phyloP scores from a whole-genome alignment of 2,113 vertebrate genomes.

The Antechinus stuartii region DNA sequence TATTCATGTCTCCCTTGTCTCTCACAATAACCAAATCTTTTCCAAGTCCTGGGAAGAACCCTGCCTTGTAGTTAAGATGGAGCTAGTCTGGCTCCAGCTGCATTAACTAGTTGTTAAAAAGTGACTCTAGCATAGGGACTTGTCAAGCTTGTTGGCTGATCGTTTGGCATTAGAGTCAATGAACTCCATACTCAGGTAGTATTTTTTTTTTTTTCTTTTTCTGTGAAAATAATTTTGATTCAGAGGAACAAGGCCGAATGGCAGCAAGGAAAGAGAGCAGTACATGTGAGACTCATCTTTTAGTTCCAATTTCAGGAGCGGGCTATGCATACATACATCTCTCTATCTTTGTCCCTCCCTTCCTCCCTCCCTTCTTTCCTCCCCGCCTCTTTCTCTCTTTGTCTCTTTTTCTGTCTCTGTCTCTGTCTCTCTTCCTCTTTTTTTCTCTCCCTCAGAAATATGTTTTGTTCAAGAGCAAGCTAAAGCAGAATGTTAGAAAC shows the following conservation, averaged over 20 bases:
- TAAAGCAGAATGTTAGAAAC: conserved; percentile 14
- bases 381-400: neutral
- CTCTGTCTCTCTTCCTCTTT: neutral
- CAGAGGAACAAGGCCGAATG: neutral
- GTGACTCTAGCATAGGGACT: neutral
- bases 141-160: neutral
- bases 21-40: neutral
- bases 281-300: neutral
- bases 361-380: too few relatives aligned
- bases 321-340: neutral
- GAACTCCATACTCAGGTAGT: neutral
- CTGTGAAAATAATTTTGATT: conserved; percentile 39
- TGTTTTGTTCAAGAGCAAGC: neutral
- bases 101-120: neutral
- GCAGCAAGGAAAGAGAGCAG: neutral
- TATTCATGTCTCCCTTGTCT: conserved; percentile 58
- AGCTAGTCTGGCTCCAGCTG: neutral
- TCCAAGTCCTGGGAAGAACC: neutral
- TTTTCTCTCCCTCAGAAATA: neutral
- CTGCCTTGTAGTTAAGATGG: neutral
- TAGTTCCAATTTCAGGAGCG: neutral
- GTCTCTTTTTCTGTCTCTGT: neutral
- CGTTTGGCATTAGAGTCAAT: conserved; percentile 9
- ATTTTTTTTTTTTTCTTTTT: conserved; percentile 9
- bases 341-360: neutral